Conservation (phyloP, 2,113 vertebrate genomes). For the Tenebrosternarchus preto region DNA sequence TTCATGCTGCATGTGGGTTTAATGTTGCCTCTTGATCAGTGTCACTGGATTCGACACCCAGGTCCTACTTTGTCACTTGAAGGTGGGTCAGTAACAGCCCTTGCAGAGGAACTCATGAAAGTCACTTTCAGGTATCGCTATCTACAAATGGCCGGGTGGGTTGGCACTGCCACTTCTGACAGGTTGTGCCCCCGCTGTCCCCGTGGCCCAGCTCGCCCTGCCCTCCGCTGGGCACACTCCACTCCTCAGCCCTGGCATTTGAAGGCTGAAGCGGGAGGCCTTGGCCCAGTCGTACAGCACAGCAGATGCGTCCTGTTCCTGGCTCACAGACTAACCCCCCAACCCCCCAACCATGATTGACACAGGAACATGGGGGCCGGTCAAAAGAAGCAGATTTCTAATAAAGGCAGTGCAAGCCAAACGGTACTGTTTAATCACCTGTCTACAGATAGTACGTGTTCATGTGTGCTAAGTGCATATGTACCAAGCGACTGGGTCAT, state of each 20-base stretch:
- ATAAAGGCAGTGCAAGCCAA: neutral
- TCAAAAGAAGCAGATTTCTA: slow-evolving; percentile 11
- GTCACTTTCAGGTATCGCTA: slow-evolving; percentile 73
- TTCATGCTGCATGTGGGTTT: no score
- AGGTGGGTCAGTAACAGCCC: slow-evolving; percentile 14
- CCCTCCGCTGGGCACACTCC: slow-evolving; percentile 60
- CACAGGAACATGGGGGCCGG: slow-evolving; percentile 24
- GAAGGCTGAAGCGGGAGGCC: slow-evolving; percentile 52
- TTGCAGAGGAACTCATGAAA: slow-evolving; percentile 70
- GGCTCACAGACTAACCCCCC: slow-evolving; percentile 26
- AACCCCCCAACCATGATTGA: slow-evolving; percentile 19
- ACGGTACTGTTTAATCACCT: neutral
- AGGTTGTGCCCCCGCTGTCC: slow-evolving; percentile 74
- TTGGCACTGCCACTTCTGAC: slow-evolving; percentile 72
- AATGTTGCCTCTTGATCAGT: neutral
- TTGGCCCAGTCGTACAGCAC: slow-evolving; percentile 55
- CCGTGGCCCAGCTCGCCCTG: slow-evolving; percentile 65
- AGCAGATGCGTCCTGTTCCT: slow-evolving; percentile 56
- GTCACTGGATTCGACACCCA: neutral
- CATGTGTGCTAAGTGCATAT: no score
- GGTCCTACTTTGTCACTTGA: neutral
- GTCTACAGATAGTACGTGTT: neutral
- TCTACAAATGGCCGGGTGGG: slow-evolving; percentile 70
- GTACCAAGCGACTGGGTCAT: no score
- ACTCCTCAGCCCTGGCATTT: slow-evolving; percentile 63